Evolutionary conservation across 2,113 vertebrate genomes (phyloP).

Genomic region (Epinephelus moara): DNA sequence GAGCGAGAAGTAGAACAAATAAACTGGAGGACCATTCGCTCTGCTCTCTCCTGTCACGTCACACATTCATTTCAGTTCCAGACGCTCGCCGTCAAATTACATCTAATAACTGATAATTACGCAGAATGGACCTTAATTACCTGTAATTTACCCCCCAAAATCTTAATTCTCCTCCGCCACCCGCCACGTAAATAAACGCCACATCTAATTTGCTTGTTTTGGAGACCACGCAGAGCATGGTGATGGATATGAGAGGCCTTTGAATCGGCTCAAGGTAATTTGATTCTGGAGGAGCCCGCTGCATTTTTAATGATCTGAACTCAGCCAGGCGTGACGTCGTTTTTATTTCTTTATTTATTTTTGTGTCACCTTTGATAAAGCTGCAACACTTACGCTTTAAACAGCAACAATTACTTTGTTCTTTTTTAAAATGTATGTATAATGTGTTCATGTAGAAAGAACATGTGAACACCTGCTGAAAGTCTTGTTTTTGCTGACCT

Average conservation of each 20-base stretch:
- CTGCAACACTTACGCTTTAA: not conserved
- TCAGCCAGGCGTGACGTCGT: constrained; percentile 24
- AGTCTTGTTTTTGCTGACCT: not conserved
- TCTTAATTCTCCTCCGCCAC: constrained; percentile 69
- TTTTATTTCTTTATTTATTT: not conserved
- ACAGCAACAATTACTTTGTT: not conserved
- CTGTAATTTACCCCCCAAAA: constrained; percentile 73
- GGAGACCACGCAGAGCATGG: constrained; percentile 50
- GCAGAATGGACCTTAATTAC: constrained; percentile 78
- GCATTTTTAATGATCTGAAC: constrained; percentile 70
- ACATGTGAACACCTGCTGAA: not conserved
- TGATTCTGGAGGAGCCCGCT: constrained; percentile 62
- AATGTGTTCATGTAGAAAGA: not conserved
- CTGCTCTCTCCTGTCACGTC: constrained; percentile 27
- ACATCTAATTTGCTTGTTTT: constrained; percentile 78
- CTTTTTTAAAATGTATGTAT: not conserved
- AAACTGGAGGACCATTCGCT: not conserved
- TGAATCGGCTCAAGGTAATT: constrained; percentile 69
- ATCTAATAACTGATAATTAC: constrained; percentile 77
- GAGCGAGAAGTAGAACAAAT: constrained; percentile 17
- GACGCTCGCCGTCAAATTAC: constrained; percentile 68
- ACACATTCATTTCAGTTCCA: constrained; percentile 30
- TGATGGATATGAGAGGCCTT: constrained; percentile 68
- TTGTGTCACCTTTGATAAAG: constrained; percentile 13
- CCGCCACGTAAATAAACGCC: constrained; percentile 75